These are phyloP conservation scores for Quiscalus mexicanus DNA, from an alignment of 2,113 vertebrate genomes.

Conservation along the genomic window DNA sequence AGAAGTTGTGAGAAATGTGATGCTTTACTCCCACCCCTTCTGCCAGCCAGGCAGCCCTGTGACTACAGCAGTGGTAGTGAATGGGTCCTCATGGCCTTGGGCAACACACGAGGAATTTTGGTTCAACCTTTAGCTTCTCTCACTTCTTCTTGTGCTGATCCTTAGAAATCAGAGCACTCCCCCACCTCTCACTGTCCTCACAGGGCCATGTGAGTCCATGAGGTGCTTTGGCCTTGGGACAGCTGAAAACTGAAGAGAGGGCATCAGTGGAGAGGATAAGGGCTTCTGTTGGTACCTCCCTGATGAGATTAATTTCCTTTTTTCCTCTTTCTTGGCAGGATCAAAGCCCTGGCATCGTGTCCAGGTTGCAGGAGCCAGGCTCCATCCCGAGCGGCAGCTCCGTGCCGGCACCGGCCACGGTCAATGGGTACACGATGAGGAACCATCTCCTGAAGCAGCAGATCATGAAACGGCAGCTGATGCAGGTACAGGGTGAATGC, in stretches of 20 bases:
- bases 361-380: constrained; percentile 77
- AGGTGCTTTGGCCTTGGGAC: background rate
- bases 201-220: background rate
- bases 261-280: background rate
- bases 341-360: constrained; percentile 70
- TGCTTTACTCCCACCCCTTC: constrained; percentile 20
- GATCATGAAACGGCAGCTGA: constrained; percentile 73
- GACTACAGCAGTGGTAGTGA: background rate
- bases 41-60: constrained; percentile 12
- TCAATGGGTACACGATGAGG: constrained; percentile 73
- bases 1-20: constrained; percentile 33
- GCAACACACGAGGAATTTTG: background rate
- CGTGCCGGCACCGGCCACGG: constrained; percentile 21
- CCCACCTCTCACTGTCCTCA: background rate
- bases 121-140: constrained; percentile 22
- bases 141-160: background rate
- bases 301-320: constrained; percentile 51
- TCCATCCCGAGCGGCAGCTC: constrained; percentile 60
- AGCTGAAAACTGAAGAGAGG: background rate
- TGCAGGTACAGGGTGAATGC: background rate
- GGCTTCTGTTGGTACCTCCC: constrained; percentile 8
- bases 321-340: constrained; percentile 70
- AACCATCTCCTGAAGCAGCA: constrained; percentile 79
- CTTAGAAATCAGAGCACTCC: background rate
- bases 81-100: background rate